Evolutionary conservation across 2,888 invertebrate species (phyloP).

Genomic region (Drosophila dives): DNA sequence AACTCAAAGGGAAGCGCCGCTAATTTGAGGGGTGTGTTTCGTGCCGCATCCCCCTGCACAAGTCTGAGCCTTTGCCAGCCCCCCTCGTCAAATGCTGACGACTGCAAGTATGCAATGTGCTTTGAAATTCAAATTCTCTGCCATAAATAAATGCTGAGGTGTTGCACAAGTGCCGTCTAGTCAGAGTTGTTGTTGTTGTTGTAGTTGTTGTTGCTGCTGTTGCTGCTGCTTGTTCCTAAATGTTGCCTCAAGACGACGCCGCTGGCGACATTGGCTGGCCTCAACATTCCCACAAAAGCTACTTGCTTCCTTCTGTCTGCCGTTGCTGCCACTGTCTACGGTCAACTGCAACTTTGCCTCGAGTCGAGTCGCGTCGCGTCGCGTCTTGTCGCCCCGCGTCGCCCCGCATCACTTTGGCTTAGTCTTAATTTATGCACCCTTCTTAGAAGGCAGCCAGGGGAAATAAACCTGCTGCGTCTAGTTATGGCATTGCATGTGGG

Average conservation of each 20-base stretch:
- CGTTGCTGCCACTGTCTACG: conserved; percentile 53
- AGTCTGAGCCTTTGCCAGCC: background rate
- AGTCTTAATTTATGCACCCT: conserved; percentile 82
- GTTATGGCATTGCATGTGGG: conserved; percentile 66
- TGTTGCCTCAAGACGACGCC: conserved; percentile 39
- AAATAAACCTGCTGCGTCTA: conserved; percentile 62
- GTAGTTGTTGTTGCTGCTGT: background rate
- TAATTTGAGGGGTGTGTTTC: conserved; percentile 56
- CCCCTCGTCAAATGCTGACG: conserved; percentile 32
- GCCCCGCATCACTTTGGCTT: conserved; percentile 47
- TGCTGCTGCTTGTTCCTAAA: conserved; percentile 37
- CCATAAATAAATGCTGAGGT: conserved; percentile 69
- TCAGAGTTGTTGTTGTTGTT: conserved; percentile 1
- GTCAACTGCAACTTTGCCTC: conserved; percentile 68
- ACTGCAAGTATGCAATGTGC: conserved; percentile 64
- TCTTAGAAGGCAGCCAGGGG: conserved; percentile 37
- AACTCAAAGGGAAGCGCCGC: conserved; percentile 49
- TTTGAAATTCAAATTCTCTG: conserved; percentile 69
- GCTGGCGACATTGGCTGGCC: conserved; percentile 38
- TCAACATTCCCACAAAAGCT: conserved; percentile 55
- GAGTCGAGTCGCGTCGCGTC: conserved; percentile 44
- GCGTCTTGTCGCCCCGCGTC: no score
- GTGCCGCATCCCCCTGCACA: background rate
- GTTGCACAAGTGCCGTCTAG: conserved; percentile 57
- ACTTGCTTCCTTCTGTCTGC: conserved; percentile 13